Evolutionary conservation across 2,797 vertebrate species (phyloP).

Genomic region (Gymnoscopelus braueri): DNA sequence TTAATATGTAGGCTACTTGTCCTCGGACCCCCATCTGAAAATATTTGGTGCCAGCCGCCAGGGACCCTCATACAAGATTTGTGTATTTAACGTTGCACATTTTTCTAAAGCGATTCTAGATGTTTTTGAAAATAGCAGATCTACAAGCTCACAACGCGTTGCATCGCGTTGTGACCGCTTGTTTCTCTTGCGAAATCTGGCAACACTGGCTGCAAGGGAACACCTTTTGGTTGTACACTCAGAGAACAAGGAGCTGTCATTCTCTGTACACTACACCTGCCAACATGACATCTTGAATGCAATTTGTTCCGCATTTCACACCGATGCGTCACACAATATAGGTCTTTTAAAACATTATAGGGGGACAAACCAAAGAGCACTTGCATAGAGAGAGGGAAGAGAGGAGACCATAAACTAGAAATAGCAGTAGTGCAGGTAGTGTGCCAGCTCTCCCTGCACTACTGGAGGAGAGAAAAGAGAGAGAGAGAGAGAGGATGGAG

Average conservation of each 20-base stretch:
- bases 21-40: too few relatives aligned
- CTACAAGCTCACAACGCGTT: too few relatives aligned
- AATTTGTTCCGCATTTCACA: slow-evolving; percentile 76
- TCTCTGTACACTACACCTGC: slow-evolving; percentile 59
- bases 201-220: slow-evolving; percentile 33
- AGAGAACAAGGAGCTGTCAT: slow-evolving; percentile 55
- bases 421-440: slow-evolving; percentile 36
- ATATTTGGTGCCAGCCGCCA: too few relatives aligned
- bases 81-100: too few relatives aligned
- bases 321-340: slow-evolving; percentile 60
- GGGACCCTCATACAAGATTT: too few relatives aligned
- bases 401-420: slow-evolving; percentile 35
- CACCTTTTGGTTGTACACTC: slow-evolving; percentile 58
- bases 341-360: slow-evolving; percentile 65
- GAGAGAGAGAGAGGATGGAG: not conserved
- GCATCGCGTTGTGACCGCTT: too few relatives aligned
- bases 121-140: too few relatives aligned
- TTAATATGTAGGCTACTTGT: too few relatives aligned
- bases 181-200: too few relatives aligned
- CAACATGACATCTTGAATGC: slow-evolving; percentile 75
- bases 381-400: slow-evolving; percentile 36
- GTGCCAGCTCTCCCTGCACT: slow-evolving; percentile 2
- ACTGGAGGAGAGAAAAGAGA: not conserved
- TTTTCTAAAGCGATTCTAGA: too few relatives aligned
- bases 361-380: slow-evolving; percentile 43